phyloP scores from a whole-genome alignment of 2,888 invertebrate species.

The Drosophila rellima region DNA sequence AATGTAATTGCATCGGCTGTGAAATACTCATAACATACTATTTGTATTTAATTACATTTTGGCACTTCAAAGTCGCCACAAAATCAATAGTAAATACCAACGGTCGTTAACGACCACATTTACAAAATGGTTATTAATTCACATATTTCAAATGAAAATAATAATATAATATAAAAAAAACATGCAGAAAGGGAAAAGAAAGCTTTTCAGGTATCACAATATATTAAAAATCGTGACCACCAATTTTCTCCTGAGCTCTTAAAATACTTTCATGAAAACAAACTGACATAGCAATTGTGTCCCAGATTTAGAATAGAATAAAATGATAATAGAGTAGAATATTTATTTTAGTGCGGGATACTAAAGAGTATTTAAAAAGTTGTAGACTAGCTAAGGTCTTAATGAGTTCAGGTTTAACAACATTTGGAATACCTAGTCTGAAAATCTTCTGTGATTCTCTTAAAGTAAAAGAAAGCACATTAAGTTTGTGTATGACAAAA shows the following conservation, averaged over 20 bases:
- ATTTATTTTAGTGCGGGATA: too few species aligned
- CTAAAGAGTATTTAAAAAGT: too few species aligned
- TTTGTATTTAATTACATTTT: constrained; percentile 36
- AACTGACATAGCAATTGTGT: too few species aligned
- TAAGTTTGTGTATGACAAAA: constrained; percentile 2
- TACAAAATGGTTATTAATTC: background rate
- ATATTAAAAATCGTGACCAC: background rate
- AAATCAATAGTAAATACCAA: constrained; percentile 7
- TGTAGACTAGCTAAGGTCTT: too few species aligned
- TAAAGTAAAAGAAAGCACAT: background rate
- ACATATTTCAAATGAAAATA: background rate
- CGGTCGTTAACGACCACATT: background rate
- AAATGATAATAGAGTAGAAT: too few species aligned
- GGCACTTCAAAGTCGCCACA: constrained; percentile 15
- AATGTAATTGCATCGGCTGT: constrained; percentile 42
- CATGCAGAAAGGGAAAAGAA: background rate
- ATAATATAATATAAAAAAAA: background rate
- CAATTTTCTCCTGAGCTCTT: background rate
- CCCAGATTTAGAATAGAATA: too few species aligned
- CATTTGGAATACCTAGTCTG: background rate
- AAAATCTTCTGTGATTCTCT: background rate
- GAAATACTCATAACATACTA: constrained; percentile 20
- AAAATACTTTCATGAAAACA: too few species aligned
- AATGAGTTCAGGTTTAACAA: too few species aligned
- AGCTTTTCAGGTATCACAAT: background rate